These are phyloP conservation scores for Bambusicola thoracicus DNA, from an alignment of 2,113 vertebrate genomes.

Conservation along the genomic window DNA sequence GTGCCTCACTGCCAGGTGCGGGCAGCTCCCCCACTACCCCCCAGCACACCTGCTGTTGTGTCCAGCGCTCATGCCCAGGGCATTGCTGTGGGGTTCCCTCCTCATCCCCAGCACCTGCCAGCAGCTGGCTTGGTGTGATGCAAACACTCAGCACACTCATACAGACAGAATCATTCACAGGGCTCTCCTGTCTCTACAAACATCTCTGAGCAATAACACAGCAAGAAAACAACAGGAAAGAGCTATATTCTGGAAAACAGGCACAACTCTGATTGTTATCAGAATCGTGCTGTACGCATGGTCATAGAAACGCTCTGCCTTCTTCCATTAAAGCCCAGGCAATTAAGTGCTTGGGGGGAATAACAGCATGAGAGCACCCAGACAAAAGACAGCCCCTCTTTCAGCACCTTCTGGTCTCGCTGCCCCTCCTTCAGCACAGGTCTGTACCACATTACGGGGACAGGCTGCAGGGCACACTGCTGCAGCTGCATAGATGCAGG, in stretches of 20 bases:
- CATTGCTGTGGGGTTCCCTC: too few relatives aligned
- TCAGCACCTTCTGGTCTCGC: background rate
- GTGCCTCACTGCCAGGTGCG: accelerated
- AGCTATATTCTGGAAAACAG: background rate
- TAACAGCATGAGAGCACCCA: background rate
- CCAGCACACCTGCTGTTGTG: too few relatives aligned
- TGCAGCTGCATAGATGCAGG: background rate
- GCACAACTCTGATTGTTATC: background rate
- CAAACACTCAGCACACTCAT: background rate
- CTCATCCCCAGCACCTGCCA: too few relatives aligned
- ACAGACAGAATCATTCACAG: background rate
- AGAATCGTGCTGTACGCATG: background rate
- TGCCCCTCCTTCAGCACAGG: background rate
- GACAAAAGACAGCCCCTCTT: background rate
- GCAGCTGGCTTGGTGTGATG: too few relatives aligned
- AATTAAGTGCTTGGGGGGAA: background rate
- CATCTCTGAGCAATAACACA: accelerated
- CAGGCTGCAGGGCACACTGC: background rate
- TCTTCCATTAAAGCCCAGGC: background rate
- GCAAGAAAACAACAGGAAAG: background rate
- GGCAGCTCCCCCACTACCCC: background rate
- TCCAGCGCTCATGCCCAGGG: too few relatives aligned
- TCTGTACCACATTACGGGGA: background rate
- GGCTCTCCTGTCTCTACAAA: background rate
- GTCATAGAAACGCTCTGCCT: background rate